Evolutionary conservation across 2,113 vertebrate genomes (phyloP), one percentile per base, ranked within the genome.

Genomic region (Mola mola): DNA sequence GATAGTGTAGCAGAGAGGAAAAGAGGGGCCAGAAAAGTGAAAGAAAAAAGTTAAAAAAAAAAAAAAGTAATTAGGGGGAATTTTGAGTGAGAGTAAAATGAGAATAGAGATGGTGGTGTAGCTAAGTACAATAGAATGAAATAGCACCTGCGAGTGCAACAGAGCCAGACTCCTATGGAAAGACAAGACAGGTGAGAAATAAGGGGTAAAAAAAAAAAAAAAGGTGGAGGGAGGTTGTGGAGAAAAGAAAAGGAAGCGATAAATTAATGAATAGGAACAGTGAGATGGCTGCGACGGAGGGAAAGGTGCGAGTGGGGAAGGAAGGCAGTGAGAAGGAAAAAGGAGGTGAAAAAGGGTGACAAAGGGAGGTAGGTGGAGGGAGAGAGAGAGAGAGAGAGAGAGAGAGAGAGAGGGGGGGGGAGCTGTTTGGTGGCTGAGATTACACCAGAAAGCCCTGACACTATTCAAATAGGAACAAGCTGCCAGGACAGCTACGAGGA

Each of bases 131-230:
- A 72, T n/a, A 0, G 12, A 4, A 46, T 43, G 48, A 64, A 65
- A 52, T 49, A 49, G 26, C 0, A 62, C 38, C 20, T 65, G 26
- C 44, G 41, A 57, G 38, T 58, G 22, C 3, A 40, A 66, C 16
- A 21, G 40, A 74, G 62, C 25, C 5, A 24, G 26, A 66, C 60
- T 33, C 33, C 25, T 31, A n/a, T 10, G 51, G 52, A 9, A 36
- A 40, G 59, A 41, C 17, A 8, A 44, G 60, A 52, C 44, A 44
- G 69, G 72, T 78, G 55, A 81, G 64, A 75, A 80, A 75, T n/a
- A 74, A 42, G 56, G 15, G 22, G 44, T 41, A 72, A 91, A 85
- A 92, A 28, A 53, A 53, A 72, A 91, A 85, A 92, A 28, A 53
- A 53, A 81, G 72, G 33, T 44, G 73, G 44, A 41, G 46, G 43